Percentiles rank a stretch among this genome's conserved stretches.
Evolutionary conservation across 2,797 vertebrate genomes (phyloP).

Genomic region (Lagorchestes hirsutus): DNA sequence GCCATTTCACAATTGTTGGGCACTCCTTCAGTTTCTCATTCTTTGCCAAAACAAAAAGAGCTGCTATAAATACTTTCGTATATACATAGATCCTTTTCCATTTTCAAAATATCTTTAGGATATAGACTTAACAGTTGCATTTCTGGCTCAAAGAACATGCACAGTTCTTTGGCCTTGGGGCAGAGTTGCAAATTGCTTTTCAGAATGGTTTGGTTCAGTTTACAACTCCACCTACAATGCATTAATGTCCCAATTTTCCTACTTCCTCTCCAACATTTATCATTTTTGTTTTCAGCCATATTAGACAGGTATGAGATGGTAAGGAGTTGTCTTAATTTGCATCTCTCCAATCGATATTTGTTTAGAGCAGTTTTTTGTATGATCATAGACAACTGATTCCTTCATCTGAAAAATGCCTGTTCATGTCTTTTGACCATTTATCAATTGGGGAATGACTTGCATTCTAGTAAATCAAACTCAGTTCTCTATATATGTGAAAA

Average conservation of each 20-base stretch:
- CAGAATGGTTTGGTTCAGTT: background rate
- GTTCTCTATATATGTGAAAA: background rate
- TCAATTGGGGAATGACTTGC: background rate
- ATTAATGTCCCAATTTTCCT: background rate
- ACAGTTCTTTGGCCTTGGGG: background rate
- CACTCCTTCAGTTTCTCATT: background rate
- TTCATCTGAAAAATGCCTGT: background rate
- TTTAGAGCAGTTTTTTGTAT: background rate
- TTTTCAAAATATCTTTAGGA: background rate
- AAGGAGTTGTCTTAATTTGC: background rate
- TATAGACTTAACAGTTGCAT: background rate
- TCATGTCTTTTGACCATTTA: background rate
- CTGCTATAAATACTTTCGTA: background rate
- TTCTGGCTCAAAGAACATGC: background rate
- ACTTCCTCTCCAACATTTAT: background rate
- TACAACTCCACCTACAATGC: background rate
- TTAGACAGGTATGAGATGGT: background rate
- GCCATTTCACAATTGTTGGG: background rate
- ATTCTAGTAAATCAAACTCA: background rate
- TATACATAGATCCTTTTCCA: background rate
- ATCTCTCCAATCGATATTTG: background rate
- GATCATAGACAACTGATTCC: background rate
- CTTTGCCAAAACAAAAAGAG: background rate
- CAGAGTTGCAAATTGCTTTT: background rate
- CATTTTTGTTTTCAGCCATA: background rate